Conservation (phyloP, 2,113 vertebrate species). For the Smithornis capensis region DNA sequence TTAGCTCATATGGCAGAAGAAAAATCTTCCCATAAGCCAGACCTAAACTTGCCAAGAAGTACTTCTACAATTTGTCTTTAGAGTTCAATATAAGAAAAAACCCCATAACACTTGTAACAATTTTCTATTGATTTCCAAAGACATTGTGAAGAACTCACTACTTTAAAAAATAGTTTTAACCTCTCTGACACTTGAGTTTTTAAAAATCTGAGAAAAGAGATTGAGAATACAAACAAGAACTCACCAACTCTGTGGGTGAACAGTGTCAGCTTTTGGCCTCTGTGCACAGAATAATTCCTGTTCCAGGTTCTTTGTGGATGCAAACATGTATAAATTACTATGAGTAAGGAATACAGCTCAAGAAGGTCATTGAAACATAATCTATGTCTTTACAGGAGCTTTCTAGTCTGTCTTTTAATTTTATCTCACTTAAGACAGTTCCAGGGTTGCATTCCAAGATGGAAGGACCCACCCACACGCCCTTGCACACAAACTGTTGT, state of each 20-base stretch:
- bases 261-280: neutral
- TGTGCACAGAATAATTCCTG: neutral
- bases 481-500: neutral
- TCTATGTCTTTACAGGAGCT: neutral
- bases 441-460: neutral
- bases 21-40: neutral
- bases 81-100: neutral
- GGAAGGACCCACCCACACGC: neutral
- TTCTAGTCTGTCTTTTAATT: neutral
- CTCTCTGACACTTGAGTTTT: slow-evolving; percentile 22
- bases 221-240: slow-evolving; percentile 12
- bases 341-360: neutral
- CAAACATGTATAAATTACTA: neutral
- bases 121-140: slow-evolving; percentile 44
- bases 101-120: neutral
- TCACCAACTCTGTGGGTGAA: neutral
- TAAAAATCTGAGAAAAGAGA: neutral
- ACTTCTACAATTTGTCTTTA: neutral
- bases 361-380: neutral
- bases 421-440: neutral
- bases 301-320: neutral
- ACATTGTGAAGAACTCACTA: slow-evolving; percentile 1
- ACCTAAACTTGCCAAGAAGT: neutral
- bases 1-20: neutral
- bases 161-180: slow-evolving; percentile 48